Evolutionary conservation across 2,888 invertebrate species (phyloP).

Genomic region (Xylota segnis): DNA sequence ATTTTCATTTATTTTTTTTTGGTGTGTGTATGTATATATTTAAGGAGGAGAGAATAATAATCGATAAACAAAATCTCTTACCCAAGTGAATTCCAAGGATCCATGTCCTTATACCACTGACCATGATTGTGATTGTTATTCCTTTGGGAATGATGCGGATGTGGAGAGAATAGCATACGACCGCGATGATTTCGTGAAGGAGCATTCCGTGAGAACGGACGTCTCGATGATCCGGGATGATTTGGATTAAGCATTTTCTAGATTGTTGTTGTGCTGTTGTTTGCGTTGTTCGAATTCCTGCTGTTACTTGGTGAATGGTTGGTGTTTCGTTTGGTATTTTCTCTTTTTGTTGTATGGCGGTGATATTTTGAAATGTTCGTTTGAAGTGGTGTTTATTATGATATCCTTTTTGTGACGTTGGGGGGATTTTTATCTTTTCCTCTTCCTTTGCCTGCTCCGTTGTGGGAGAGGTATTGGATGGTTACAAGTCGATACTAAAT

Average conservation of each 20-base stretch:
- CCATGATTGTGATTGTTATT: slow-evolving; percentile 79
- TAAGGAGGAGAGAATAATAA: slow-evolving; percentile 49
- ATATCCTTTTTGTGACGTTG: slow-evolving; percentile 17
- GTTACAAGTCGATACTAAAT: slow-evolving; percentile 27
- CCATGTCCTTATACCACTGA: slow-evolving; percentile 81
- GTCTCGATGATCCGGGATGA: slow-evolving; percentile 83
- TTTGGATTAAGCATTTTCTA: slow-evolving; percentile 81
- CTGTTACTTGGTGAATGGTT: slow-evolving; percentile 3
- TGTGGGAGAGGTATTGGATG: slow-evolving; percentile 4
- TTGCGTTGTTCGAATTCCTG: slow-evolving; percentile 27
- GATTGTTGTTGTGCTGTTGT: slow-evolving; percentile 37
- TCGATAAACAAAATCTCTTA: slow-evolving; percentile 81
- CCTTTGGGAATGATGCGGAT: slow-evolving; percentile 81
- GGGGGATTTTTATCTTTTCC: not conserved
- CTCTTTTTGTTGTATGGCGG: not conserved
- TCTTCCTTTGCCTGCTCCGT: not conserved
- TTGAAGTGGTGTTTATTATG: slow-evolving; percentile 15
- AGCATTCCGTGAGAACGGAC: slow-evolving; percentile 84
- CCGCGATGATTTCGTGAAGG: slow-evolving; percentile 83
- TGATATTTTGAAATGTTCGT: slow-evolving; percentile 23
- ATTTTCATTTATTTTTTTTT: slow-evolving; percentile 43
- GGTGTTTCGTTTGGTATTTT: slow-evolving; percentile 55
- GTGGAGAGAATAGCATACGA: slow-evolving; percentile 83
- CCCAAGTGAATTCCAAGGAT: slow-evolving; percentile 82
- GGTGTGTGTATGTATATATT: slow-evolving; percentile 71